phyloP scores from a whole-genome alignment of 2,888 invertebrate genomes.

The Mythimna loreyi region DNA sequence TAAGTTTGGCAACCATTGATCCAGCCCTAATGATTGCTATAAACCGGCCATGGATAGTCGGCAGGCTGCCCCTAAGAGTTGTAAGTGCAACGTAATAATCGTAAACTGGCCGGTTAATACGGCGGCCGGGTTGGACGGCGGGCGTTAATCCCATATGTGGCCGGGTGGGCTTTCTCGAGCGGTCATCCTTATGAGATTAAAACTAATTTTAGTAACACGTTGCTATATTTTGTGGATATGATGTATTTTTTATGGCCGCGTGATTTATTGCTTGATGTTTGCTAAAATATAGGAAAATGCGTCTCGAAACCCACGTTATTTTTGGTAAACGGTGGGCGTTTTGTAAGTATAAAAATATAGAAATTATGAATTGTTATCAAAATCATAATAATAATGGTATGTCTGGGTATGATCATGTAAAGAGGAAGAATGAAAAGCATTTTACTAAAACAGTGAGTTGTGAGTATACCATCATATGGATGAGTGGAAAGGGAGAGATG shows the following conservation, averaged over 20 bases:
- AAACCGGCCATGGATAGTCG: constrained; percentile 72
- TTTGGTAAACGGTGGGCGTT: not conserved
- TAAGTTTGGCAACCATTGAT: constrained; percentile 67
- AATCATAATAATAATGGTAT: too few relatives aligned
- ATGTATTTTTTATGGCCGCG: constrained; percentile 16
- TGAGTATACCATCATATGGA: too few relatives aligned
- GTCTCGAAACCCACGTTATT: not conserved
- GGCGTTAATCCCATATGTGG: constrained; percentile 78
- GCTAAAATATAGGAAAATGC: not conserved
- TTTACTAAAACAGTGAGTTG: too few relatives aligned
- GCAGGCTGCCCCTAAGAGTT: constrained; percentile 68
- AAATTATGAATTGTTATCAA: too few relatives aligned
- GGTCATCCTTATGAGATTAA: constrained; percentile 70
- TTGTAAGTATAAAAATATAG: too few relatives aligned
- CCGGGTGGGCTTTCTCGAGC: constrained; percentile 63
- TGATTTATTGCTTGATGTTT: constrained; percentile 34
- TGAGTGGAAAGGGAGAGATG: too few relatives aligned
- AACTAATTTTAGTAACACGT: constrained; percentile 66
- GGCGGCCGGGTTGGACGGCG: constrained; percentile 65
- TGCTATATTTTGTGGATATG: constrained; percentile 51
- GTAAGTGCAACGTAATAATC: constrained; percentile 77
- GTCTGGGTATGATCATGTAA: too few relatives aligned
- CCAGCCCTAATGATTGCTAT: constrained; percentile 74
- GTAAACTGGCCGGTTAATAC: constrained; percentile 78
- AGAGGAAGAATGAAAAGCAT: too few relatives aligned